phyloP scores from a whole-genome alignment of 2,888 invertebrate species.

The Pterostichus niger region DNA sequence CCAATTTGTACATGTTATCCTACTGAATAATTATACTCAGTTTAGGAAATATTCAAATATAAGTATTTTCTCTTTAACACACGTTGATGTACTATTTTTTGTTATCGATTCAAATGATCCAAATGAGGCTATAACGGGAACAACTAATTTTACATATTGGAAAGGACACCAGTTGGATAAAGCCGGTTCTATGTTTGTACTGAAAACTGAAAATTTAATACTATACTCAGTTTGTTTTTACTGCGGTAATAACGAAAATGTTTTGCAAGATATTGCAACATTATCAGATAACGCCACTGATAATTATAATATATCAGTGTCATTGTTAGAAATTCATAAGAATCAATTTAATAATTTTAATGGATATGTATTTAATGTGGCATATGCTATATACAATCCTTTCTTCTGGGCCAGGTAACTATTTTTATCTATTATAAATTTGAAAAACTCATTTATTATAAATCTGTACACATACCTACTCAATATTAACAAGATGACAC shows the following conservation, averaged over 20 bases:
- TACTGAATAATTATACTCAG: conserved; percentile 5
- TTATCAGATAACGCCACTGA: conserved; percentile 7
- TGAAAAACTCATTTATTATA: no score
- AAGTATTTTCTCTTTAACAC: background rate
- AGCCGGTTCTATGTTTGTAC: conserved; percentile 19
- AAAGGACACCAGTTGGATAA: background rate
- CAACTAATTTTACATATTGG: conserved; percentile 10
- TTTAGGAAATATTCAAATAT: conserved; percentile 1
- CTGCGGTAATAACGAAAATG: background rate
- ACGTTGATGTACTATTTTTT: conserved; percentile 24
- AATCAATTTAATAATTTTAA: conserved; percentile 33
- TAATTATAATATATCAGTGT: conserved; percentile 32
- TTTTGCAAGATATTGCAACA: conserved; percentile 13
- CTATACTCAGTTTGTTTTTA: conserved; percentile 21
- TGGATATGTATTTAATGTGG: conserved; percentile 27
- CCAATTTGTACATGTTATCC: conserved; percentile 10
- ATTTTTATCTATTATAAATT: background rate
- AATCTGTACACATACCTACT: no score
- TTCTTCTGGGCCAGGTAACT: conserved; percentile 36
- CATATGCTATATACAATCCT: conserved; percentile 20
- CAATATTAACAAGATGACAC: no score
- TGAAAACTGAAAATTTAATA: conserved; percentile 1
- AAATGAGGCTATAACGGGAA: background rate
- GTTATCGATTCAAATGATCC: conserved; percentile 7
- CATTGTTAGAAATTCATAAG: conserved; percentile 11